Evolutionary conservation across 2,797 vertebrate species (phyloP).

Genomic region (Tiaroga cobitis): DNA sequence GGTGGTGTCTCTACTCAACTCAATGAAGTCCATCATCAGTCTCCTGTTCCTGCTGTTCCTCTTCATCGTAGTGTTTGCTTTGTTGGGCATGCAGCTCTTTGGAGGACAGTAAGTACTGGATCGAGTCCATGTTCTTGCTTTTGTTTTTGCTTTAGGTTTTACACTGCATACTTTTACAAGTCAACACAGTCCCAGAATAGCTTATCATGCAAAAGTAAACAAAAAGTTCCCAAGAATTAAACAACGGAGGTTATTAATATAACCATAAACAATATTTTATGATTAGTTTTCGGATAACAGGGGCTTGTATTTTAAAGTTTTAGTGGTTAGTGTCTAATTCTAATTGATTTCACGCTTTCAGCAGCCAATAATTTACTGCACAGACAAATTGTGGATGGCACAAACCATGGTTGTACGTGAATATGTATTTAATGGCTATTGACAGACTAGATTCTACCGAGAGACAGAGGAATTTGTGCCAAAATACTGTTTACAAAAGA

Average conservation of each 20-base stretch:
- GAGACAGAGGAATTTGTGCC: not conserved
- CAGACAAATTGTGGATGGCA: not conserved
- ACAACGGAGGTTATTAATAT: not conserved
- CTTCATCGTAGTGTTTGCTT: constrained; percentile 96
- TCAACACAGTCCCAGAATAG: not conserved
- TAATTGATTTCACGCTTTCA: not conserved
- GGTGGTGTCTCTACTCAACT: constrained; percentile 95
- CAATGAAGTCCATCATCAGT: constrained; percentile 98
- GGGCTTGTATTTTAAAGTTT: not conserved
- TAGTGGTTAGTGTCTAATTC: not conserved
- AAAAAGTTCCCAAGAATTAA: not conserved
- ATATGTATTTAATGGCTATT: constrained; percentile 4
- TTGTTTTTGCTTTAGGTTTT: not conserved
- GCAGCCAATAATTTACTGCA: not conserved
- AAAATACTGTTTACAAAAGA: not conserved
- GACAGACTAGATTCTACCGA: not conserved
- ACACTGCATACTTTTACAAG: not conserved
- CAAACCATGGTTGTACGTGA: not conserved
- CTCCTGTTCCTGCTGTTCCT: constrained; percentile 96
- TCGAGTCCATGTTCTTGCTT: not conserved
- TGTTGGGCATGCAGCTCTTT: constrained; percentile 98
- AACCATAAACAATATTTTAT: not conserved
- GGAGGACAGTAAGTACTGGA: constrained; percentile 89
- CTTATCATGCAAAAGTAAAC: not conserved
- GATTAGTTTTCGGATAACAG: not conserved